Percentiles rank a stretch among this genome's conserved stretches.
Evolutionary conservation across 2,113 vertebrate genomes (phyloP).

Genomic region (Murina feae): DNA sequence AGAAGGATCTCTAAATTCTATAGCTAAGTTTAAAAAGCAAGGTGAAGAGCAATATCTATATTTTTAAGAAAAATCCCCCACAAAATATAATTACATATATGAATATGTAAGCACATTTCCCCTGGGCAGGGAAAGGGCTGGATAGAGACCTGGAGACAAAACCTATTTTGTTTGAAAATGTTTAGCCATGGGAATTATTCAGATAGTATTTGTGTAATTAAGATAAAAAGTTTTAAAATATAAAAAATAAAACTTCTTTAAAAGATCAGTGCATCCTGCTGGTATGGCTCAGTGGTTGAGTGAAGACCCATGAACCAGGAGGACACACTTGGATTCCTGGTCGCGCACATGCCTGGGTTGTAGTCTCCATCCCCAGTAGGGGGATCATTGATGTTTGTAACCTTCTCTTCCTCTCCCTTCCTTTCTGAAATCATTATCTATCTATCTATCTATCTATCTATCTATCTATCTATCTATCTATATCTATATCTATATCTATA

Average conservation of each 20-base stretch:
- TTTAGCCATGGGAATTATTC: not conserved
- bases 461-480: too few species aligned
- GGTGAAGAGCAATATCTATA: not conserved
- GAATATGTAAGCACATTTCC: conserved; percentile 31
- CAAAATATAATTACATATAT: conserved; percentile 28
- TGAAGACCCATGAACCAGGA: too few species aligned
- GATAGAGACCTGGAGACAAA: not conserved
- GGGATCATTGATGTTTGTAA: too few species aligned
- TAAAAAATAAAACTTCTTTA: conserved; percentile 22
- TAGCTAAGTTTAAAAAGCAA: not conserved
- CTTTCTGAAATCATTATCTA: too few species aligned
- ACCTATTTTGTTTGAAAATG: not conserved
- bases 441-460: too few species aligned
- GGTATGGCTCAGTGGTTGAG: too few species aligned
- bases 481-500: too few species aligned
- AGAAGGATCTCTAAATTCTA: not conserved
- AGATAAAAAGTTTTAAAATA: not conserved
- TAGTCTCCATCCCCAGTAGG: too few species aligned
- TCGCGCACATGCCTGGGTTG: too few species aligned
- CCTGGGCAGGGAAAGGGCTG: not conserved
- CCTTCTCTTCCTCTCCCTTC: too few species aligned
- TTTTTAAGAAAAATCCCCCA: not conserved
- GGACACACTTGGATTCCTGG: too few species aligned
- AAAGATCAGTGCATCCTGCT: not conserved
- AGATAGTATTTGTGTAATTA: not conserved